Base-by-base conservation (phyloP, 2,888 invertebrate species). In the Ormyrus nitidulus region DNA sequence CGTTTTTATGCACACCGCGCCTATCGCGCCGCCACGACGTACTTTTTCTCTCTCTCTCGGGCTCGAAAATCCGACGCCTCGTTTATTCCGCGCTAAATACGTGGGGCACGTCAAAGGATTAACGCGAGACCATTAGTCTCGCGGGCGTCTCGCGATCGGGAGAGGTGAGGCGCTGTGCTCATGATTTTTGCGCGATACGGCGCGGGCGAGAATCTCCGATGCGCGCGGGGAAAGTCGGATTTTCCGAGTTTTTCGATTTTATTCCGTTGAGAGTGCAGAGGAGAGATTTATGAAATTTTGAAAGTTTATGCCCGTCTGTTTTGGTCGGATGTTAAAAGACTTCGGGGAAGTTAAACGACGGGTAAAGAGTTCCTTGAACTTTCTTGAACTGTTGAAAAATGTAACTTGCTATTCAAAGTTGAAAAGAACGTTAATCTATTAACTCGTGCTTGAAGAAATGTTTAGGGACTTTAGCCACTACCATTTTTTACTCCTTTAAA, bases 71-170 rank as follows among this genome's bases (percentile, higher is more conserved):
- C 54, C 77, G 59, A 70, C 69, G 64, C 58, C 56, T 77, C 70
- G 58, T 74, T 66, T 69, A 58, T 65, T 66, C 64, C 13, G 34
- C 58, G n/a, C 64, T 53, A 46, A 65, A 65, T 48, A 53, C 75
- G 59, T 10, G n/a, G 49, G 80, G 69, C 69, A 58, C 61, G 54
- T 71, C 69, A 66, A 74, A 65, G 77, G 61, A 77, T 81, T 78
- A 70, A 74, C 56, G 73, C n/a, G 68, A 19, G 48, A 6, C 53
- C 77, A 77, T 80, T 77, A 73, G 77, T 62, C 51, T 51, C 10
- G 19, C 34, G 48, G 13, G 62, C 62, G 8, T 44, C 44, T 6
- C 51, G 58, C 5, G 44, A 49, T 71, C 34, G 4, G 34, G 53
- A 6, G 44, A 10, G 8, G 11, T 10, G 51, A 19, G 71, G 19